Base-by-base conservation (phyloP, 2,113 vertebrate species). In the Corythaixoides concolor region DNA sequence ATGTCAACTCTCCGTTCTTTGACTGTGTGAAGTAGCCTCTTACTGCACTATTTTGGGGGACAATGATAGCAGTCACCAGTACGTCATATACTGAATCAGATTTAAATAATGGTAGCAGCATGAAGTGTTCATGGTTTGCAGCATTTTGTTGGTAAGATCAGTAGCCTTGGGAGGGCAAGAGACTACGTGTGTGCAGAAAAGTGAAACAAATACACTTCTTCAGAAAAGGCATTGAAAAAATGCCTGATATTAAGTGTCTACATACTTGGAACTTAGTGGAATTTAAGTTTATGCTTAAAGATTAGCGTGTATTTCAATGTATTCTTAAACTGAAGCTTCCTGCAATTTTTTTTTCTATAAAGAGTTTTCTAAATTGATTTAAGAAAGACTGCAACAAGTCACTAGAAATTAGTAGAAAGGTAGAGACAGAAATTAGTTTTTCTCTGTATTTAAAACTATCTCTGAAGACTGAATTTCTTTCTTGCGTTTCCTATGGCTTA, bases 1-100 rank as follows among this genome's bases (percentile, higher is more conserved):
- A 89, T 94, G 96, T 92, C 95, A 87, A 5, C 88, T 94, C 88
- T 91, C 91, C 70, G 12, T 43, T 80, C 92, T 92, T 85, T 75
- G 79, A 79, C 89, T 80, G 87, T 95, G 72, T 73, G 82, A 77
- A 96, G 82, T 8, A 86, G 73, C 58, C 81, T 84, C 67, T 68
- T 63, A 35, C 62, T 91, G 75, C 43, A 16, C 74, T 86, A 12
- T 79, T 96, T 80, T 37, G 59, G 62, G 84, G 64, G 37, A 92
- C 78, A 93, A 6, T 0, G 20, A 93, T 39, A 81, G 52, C 12
- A 17, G 56, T 58, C 74, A 76, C 53, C 27, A 73, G 67, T 26
- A 53, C 49, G 80, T 84, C 81, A 85, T 86, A 70, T 47, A 30
- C 41, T 20, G 56, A 70, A 52, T 49, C 52, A 77, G 41, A 64